phyloP scores from a whole-genome alignment of 2,888 invertebrate species.

The Synanthedon formicaeformis region DNA sequence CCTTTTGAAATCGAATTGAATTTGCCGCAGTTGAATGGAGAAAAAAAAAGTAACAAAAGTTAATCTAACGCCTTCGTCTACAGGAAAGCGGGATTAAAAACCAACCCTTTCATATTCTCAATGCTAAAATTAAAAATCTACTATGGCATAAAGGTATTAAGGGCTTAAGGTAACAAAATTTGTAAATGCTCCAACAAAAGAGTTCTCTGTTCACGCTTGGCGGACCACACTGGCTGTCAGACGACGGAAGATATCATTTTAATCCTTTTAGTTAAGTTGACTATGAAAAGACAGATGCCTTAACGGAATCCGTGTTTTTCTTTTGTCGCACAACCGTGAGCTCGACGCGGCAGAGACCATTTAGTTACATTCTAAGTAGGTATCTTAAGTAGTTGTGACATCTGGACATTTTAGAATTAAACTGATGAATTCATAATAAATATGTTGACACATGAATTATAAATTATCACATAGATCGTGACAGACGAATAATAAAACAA shows the following conservation, averaged over 20 bases:
- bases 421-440: neutral
- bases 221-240: constrained; percentile 65
- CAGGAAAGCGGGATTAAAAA: constrained; percentile 57
- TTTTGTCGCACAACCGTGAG: constrained; percentile 32
- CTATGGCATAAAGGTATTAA: constrained; percentile 66
- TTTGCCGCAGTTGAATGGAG: constrained; percentile 42
- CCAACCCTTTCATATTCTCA: constrained; percentile 53
- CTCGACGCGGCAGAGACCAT: neutral
- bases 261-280: constrained; percentile 71
- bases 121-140: constrained; percentile 66
- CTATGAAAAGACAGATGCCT: constrained; percentile 67
- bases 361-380: neutral
- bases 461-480: neutral
- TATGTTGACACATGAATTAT: neutral
- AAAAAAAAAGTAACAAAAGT: constrained; percentile 38
- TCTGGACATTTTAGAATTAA: neutral
- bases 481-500: no score
- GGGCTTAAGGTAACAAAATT: constrained; percentile 64
- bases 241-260: constrained; percentile 68
- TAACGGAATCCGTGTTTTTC: constrained; percentile 49
- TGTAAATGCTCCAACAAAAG: constrained; percentile 49
- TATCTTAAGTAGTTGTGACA: neutral
- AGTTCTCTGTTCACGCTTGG: constrained; percentile 59
- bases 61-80: constrained; percentile 37
- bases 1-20: constrained; percentile 30